These are phyloP conservation scores for Tragelaphus imberbis DNA, from an alignment of 2,113 vertebrate species.

Conservation along the genomic window DNA sequence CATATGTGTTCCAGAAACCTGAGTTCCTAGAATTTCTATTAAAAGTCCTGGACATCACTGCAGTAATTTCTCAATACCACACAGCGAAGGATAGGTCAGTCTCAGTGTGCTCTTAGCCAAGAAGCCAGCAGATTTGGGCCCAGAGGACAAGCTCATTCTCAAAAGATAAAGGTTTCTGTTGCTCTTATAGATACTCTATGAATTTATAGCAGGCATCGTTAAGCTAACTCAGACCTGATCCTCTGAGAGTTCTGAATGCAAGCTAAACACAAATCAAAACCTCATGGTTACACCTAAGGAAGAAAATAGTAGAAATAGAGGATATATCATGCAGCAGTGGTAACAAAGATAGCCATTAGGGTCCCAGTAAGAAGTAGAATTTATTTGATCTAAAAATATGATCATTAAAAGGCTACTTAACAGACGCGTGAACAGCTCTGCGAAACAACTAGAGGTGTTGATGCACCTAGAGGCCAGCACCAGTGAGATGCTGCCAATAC, in stretches of 20 bases:
- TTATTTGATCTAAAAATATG: constrained; percentile 26
- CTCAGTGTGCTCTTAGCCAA: neutral
- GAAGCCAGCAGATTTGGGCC: neutral
- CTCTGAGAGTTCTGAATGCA: constrained; percentile 32
- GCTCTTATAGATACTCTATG: neutral
- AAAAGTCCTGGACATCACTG: neutral
- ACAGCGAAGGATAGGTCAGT: neutral
- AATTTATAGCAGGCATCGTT: neutral
- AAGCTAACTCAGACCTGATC: neutral
- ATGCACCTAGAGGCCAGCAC: neutral
- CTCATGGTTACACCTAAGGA: neutral
- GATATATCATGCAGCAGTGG: neutral
- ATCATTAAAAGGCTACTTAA: constrained; percentile 31
- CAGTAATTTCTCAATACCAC: neutral
- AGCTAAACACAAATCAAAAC: constrained; percentile 42
- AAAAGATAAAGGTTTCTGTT: neutral
- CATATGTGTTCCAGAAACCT: neutral
- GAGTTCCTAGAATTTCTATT: neutral
- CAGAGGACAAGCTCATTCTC: neutral
- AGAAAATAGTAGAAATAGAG: constrained; percentile 47
- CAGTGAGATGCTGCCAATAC: neutral
- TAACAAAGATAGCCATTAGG: constrained; percentile 1
- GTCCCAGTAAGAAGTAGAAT: constrained; percentile 29
- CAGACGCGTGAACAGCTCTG: neutral
- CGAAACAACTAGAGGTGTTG: neutral